Conservation (phyloP, 1,140 invertebrate species). For the Meloidogyne chitwoodi region DNA sequence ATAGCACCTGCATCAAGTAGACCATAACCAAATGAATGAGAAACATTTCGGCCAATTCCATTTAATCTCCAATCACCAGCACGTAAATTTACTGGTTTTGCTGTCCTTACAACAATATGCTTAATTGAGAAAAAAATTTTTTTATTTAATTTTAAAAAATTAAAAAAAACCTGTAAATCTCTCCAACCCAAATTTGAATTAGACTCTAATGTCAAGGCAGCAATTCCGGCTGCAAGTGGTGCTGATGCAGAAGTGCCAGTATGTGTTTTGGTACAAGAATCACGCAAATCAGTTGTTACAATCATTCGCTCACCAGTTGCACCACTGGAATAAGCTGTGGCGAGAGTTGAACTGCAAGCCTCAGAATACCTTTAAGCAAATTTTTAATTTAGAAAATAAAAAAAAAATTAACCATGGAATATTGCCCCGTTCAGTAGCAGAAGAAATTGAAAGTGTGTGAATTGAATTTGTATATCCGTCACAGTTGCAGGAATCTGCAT, state of each 20-base stretch:
- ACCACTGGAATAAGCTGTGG: conserved; percentile 91
- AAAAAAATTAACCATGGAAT: conserved; percentile 71
- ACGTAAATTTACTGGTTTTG: conserved; percentile 37
- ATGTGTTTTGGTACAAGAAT: conserved; percentile 65
- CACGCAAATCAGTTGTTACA: conserved; percentile 85
- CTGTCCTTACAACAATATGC: conserved; percentile 46
- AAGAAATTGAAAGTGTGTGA: conserved; percentile 95
- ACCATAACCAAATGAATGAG: conserved; percentile 90
- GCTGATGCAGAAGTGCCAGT: conserved; percentile 58
- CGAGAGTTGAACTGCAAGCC: conserved; percentile 89
- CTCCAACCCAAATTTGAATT: conserved; percentile 62
- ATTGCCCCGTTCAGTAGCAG: conserved; percentile 79
- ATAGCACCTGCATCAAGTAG: conserved; percentile 88
- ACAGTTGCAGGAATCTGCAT: conserved; percentile 86
- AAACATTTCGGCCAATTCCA: conserved; percentile 60
- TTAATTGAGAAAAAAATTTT: conserved; percentile 13
- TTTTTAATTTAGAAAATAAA: neutral
- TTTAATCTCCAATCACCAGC: conserved; percentile 47
- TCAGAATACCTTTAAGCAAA: conserved; percentile 73
- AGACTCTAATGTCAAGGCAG: conserved; percentile 66
- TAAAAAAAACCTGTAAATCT: conserved; percentile 31
- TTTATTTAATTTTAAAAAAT: conserved; percentile 2
- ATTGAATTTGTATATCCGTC: conserved; percentile 69
- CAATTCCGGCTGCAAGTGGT: conserved; percentile 63
- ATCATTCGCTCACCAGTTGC: conserved; percentile 64